Percentiles rank a stretch among this genome's conserved stretches.
Conservation (phyloP, 2,888 invertebrate species). For the Nomada lathburiana region DNA sequence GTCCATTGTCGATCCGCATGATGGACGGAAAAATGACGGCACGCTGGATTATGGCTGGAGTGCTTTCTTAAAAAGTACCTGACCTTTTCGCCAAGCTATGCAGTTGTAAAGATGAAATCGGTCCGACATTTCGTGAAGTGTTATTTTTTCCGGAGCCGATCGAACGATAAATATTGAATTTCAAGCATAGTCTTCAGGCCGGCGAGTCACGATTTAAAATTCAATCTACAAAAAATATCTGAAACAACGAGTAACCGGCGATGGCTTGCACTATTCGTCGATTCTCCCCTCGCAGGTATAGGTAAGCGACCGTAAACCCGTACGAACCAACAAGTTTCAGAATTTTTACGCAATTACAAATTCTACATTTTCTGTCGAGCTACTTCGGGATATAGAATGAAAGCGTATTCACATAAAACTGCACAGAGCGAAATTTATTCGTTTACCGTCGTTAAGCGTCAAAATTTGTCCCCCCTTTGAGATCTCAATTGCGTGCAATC, state of each 20-base stretch:
- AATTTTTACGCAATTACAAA: no score
- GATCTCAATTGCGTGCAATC: no score
- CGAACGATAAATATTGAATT: constrained; percentile 64
- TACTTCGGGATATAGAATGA: no score
- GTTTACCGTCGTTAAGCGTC: neutral
- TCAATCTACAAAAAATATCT: constrained; percentile 59
- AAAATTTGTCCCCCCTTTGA: no score
- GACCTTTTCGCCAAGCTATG: constrained; percentile 58
- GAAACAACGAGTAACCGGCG: constrained; percentile 6
- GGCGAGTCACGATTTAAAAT: constrained; percentile 61
- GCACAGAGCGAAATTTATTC: neutral
- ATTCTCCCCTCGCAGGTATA: neutral
- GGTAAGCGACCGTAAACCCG: neutral
- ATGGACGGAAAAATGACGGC: constrained; percentile 47
- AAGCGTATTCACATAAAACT: no score
- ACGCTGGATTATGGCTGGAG: constrained; percentile 43
- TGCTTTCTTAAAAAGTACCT: constrained; percentile 67
- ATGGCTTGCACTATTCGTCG: constrained; percentile 2
- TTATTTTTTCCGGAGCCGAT: constrained; percentile 63
- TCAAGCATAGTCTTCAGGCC: constrained; percentile 23
- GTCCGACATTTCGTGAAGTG: constrained; percentile 65
- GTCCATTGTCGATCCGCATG: constrained; percentile 40
- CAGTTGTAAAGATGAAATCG: constrained; percentile 64
- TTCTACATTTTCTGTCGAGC: no score
- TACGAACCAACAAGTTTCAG: no score